phyloP scores from a whole-genome alignment of 1,140 invertebrate genomes.

The Trichonephila clavipes region DNA sequence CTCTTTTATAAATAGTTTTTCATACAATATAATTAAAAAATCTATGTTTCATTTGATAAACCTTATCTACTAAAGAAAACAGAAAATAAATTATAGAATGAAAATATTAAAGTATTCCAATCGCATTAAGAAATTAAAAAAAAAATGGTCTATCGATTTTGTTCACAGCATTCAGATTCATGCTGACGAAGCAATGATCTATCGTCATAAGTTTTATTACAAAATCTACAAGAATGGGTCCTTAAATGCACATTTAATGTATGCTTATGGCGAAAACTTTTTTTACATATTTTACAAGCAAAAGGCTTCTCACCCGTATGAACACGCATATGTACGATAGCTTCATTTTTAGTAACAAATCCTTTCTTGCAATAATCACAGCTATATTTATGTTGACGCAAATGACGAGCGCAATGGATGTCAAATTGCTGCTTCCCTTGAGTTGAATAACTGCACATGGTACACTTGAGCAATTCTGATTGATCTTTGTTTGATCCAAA shows the following conservation, averaged over 20 bases:
- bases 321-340: constrained; percentile 69
- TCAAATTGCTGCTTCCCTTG: constrained; percentile 72
- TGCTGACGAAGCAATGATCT: constrained; percentile 39
- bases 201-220: constrained; percentile 59
- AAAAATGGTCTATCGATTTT: background rate
- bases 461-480: constrained; percentile 53
- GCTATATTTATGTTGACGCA: constrained; percentile 63
- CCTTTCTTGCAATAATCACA: constrained; percentile 70
- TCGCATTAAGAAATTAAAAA: background rate
- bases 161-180: constrained; percentile 54
- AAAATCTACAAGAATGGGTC: constrained; percentile 65
- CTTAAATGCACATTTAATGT: constrained; percentile 72
- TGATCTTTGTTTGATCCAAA: constrained; percentile 50
- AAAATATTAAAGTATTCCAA: background rate
- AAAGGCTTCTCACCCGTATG: constrained; percentile 71
- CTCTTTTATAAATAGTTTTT: too few relatives aligned
- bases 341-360: constrained; percentile 73
- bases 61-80: background rate
- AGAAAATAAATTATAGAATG: background rate
- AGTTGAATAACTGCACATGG: constrained; percentile 66
- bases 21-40: background rate
- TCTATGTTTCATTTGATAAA: constrained; percentile 18
- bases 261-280: constrained; percentile 70
- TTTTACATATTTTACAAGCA: constrained; percentile 59
- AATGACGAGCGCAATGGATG: constrained; percentile 65